Conservation (phyloP, 2,888 invertebrate species). For the Clistopyga incitator region DNA sequence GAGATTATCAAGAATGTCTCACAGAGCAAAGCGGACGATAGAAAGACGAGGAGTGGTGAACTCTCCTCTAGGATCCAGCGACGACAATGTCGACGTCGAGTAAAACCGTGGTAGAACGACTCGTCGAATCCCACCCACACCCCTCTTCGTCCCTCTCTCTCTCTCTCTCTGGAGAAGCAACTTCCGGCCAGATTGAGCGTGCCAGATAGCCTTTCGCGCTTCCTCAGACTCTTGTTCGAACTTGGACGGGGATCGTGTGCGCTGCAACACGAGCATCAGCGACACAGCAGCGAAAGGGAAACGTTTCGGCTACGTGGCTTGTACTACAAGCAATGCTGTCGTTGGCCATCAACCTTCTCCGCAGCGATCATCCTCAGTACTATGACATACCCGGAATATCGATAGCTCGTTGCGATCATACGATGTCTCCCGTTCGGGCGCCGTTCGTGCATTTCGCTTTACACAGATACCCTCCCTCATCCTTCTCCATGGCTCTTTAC, state of each 20-base stretch:
- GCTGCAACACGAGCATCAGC: slow-evolving; percentile 26
- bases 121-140: slow-evolving; percentile 54
- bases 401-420: slow-evolving; percentile 59
- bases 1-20: slow-evolving; percentile 37
- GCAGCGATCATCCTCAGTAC: slow-evolving; percentile 41
- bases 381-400: slow-evolving; percentile 61
- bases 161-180: slow-evolving; percentile 52
- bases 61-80: slow-evolving; percentile 1
- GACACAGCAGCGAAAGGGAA: slow-evolving; percentile 6
- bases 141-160: slow-evolving; percentile 30
- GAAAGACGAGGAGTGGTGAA: slow-evolving; percentile 19
- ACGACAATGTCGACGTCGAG: slow-evolving; percentile 28
- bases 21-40: slow-evolving; percentile 15
- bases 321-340: slow-evolving; percentile 22
- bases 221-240: slow-evolving; percentile 37
- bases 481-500: slow-evolving; percentile 28
- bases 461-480: slow-evolving; percentile 49
- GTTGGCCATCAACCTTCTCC: slow-evolving; percentile 48
- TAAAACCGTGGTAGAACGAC: slow-evolving; percentile 46
- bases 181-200: slow-evolving; percentile 70
- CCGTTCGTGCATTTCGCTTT: slow-evolving; percentile 49
- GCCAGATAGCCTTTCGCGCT: slow-evolving; percentile 64
- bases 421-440: slow-evolving; percentile 40
- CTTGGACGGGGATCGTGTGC: neutral
- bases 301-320: slow-evolving; percentile 40